Percentiles rank a stretch among this genome's conserved stretches.
phyloP scores from a whole-genome alignment of 2,888 invertebrate species.

The Clitarchus hookeri region DNA sequence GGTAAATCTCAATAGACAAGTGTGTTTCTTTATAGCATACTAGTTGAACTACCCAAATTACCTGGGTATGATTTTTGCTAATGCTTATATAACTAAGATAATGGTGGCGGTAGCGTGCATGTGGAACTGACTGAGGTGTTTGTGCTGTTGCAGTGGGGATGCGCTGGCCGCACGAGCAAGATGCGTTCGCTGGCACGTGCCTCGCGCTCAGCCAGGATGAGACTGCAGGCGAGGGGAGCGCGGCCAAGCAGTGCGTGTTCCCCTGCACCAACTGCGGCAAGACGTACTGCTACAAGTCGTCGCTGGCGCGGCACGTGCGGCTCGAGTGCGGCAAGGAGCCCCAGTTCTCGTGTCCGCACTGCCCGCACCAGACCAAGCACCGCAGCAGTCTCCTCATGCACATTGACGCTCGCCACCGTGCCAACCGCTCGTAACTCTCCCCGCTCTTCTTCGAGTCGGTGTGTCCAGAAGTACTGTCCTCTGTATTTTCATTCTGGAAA shows the following conservation, averaged over 20 bases:
- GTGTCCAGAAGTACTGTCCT: too few relatives aligned
- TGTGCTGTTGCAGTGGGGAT: constrained; percentile 2
- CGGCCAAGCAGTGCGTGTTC: constrained; percentile 18
- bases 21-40: too few relatives aligned
- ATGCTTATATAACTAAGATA: too few relatives aligned
- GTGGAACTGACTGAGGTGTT: neutral
- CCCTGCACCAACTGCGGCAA: constrained; percentile 35
- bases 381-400: constrained; percentile 35
- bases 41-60: too few relatives aligned
- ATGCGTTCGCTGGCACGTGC: neutral
- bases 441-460: too few relatives aligned
- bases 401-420: constrained; percentile 36
- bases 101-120: too few relatives aligned
- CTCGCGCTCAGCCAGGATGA: neutral
- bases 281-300: constrained; percentile 36
- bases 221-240: neutral
- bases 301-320: constrained; percentile 35
- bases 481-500: too few relatives aligned
- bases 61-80: too few relatives aligned
- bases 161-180: neutral
- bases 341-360: constrained; percentile 40
- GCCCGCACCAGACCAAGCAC: constrained; percentile 36
- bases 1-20: too few relatives aligned
- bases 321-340: constrained; percentile 45
- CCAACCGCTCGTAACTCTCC: neutral